Evolutionary conservation across 2,888 invertebrate genomes (phyloP).

Genomic region (Drosophila borealis): DNA sequence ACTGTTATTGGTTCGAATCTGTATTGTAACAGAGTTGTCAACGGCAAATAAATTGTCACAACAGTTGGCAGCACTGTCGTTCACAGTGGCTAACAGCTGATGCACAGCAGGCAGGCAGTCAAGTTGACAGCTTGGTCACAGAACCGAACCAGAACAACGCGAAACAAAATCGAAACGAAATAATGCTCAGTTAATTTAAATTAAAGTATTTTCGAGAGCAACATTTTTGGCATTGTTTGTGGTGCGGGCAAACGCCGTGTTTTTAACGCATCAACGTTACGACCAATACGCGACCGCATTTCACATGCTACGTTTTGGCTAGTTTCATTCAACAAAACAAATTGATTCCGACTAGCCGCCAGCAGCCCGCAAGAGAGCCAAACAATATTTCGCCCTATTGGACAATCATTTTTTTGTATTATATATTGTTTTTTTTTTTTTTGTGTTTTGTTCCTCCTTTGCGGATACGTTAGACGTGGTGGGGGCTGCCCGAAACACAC

Average conservation of each 20-base stretch:
- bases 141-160: slow-evolving; percentile 52
- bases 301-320: slow-evolving; percentile 12
- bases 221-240: slow-evolving; percentile 23
- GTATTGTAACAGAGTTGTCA: slow-evolving; percentile 26
- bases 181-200: slow-evolving; percentile 51
- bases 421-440: neutral
- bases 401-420: slow-evolving; percentile 6
- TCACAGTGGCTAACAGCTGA: slow-evolving; percentile 27
- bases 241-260: neutral
- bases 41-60: slow-evolving; percentile 18
- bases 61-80: slow-evolving; percentile 33
- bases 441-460: neutral
- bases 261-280: neutral
- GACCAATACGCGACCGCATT: neutral
- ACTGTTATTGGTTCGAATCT: slow-evolving; percentile 22
- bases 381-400: slow-evolving; percentile 29
- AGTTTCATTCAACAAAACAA: slow-evolving; percentile 36
- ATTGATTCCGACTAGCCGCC: slow-evolving; percentile 6
- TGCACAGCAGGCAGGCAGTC: slow-evolving; percentile 47
- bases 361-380: slow-evolving; percentile 11
- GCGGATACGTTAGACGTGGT: slow-evolving; percentile 5
- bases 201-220: slow-evolving; percentile 28
- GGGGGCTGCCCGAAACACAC: slow-evolving; percentile 10
- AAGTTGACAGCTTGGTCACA: slow-evolving; percentile 55
- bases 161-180: slow-evolving; percentile 51